A percentile compares a stretch with the other conserved stretches of the same genome.
Conservation (phyloP, 2,888 invertebrate genomes). For the Sepioteuthis lessoniana region DNA sequence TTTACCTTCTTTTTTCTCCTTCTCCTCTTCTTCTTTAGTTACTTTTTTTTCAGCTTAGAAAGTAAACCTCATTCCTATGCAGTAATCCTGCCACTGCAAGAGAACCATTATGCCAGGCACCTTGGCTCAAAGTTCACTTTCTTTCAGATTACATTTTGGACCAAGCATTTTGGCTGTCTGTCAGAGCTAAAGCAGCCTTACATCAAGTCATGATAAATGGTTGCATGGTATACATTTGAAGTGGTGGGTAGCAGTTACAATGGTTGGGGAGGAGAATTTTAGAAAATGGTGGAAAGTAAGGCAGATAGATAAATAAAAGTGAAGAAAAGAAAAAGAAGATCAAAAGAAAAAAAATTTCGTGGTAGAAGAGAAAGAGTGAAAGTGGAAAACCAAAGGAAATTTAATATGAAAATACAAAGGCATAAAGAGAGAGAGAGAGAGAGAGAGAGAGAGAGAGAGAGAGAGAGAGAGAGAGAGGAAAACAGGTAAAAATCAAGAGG, state of each 20-base stretch:
- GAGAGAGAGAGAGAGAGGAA: not conserved
- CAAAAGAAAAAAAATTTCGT: not conserved
- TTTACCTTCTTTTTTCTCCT: not conserved
- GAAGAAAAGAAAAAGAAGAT: not conserved
- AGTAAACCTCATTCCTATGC: not conserved
- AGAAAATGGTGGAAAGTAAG: not conserved
- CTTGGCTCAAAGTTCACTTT: constrained; percentile 25
- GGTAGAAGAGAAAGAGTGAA: not conserved
- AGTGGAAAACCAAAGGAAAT: not conserved
- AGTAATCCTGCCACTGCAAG: constrained; percentile 33
- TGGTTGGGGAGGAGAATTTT: not conserved
- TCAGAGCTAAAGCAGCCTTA: constrained; percentile 6
- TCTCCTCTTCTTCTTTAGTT: not conserved
- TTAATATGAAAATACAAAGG: not conserved
- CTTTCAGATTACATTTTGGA: constrained; percentile 33
- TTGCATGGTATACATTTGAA: constrained; percentile 33
- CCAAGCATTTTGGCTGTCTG: not conserved
- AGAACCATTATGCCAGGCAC: not conserved
- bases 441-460: not conserved
- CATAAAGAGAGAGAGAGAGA: not conserved
- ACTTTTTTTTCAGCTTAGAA: not conserved
- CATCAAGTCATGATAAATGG: constrained; percentile 33
- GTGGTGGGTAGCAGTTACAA: not conserved
- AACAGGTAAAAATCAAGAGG: not conserved
- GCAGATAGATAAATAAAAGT: not conserved